Conservation (phyloP, 2,113 vertebrate species). For the Neotoma lepida region DNA sequence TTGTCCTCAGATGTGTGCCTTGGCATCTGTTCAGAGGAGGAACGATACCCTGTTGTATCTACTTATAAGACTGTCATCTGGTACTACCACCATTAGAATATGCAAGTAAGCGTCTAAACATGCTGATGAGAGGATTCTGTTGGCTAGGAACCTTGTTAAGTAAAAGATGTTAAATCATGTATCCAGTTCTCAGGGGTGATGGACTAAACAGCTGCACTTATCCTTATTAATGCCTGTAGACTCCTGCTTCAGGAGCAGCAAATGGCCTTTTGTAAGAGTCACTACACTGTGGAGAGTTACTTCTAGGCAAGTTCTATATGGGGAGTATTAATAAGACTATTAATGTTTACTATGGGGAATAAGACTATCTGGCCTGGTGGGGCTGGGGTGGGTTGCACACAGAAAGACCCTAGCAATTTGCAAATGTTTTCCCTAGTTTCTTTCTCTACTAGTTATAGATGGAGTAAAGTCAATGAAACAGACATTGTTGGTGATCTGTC, state of each 20-base stretch:
- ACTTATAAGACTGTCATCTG: conserved; percentile 69
- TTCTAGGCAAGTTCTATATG: conserved; percentile 4
- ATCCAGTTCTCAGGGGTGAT: conserved; percentile 57
- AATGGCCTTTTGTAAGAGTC: conserved; percentile 19
- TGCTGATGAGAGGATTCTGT: conserved; percentile 37
- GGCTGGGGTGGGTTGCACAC: background rate
- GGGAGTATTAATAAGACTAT: conserved; percentile 11
- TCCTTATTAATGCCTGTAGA: background rate
- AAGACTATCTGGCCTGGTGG: background rate
- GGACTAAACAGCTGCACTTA: conserved; percentile 48
- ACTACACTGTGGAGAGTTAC: conserved; percentile 15
- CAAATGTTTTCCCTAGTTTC: conserved; percentile 4
- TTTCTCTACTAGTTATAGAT: background rate
- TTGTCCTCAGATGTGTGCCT: conserved; percentile 57
- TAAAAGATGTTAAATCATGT: conserved; percentile 32
- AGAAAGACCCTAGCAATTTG: background rate
- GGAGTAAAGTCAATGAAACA: conserved; percentile 43
- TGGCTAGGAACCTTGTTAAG: conserved; percentile 56
- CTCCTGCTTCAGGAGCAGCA: background rate
- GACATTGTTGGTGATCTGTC: conserved; percentile 14
- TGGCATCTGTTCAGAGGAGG: conserved; percentile 72
- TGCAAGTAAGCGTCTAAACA: conserved; percentile 71
- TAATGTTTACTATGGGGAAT: background rate
- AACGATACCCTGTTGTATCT: conserved; percentile 66
- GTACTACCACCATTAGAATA: background rate